A percentile compares a stretch with the other conserved stretches of the same genome.
Conservation (phyloP, 2,888 invertebrate species). For the Diloba caeruleocephala region DNA sequence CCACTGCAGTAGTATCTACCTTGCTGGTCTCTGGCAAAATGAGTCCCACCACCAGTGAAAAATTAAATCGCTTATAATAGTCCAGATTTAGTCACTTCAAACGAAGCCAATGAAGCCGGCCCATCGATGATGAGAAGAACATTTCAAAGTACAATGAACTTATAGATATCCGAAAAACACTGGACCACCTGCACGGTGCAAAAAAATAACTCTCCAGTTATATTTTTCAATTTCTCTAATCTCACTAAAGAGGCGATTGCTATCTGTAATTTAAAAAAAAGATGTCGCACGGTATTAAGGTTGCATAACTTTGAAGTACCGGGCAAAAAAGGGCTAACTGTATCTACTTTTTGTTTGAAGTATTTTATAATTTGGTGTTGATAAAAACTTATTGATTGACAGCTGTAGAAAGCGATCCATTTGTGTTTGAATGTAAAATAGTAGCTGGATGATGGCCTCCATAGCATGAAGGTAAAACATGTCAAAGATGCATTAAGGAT, state of each 20-base stretch:
- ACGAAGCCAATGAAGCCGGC: too few relatives aligned
- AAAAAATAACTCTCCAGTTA: neutral
- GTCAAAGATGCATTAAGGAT: too few relatives aligned
- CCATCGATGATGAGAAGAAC: too few relatives aligned
- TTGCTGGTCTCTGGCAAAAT: too few relatives aligned
- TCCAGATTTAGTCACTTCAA: too few relatives aligned
- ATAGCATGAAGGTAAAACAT: too few relatives aligned
- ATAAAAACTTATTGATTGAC: conserved; percentile 34
- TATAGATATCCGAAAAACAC: too few relatives aligned
- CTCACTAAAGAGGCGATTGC: conserved; percentile 2
- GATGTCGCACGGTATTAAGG: neutral
- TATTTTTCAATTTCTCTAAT: conserved; percentile 39
- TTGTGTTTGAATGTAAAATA: conserved; percentile 14
- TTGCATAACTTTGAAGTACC: neutral
- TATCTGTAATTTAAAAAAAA: conserved; percentile 17
- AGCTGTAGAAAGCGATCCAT: conserved; percentile 39
- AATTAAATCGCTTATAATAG: too few relatives aligned
- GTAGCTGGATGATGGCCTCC: too few relatives aligned
- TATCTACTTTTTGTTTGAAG: conserved; percentile 32
- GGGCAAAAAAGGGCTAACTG: conserved; percentile 38
- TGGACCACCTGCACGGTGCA: neutral
- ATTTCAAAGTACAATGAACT: too few relatives aligned
- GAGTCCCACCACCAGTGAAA: too few relatives aligned
- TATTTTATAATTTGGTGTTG: conserved; percentile 20
- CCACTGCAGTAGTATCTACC: too few relatives aligned